These are phyloP conservation scores for Sepioteuthis lessoniana DNA, from an alignment of 2,888 invertebrate genomes.

Conservation along the genomic window DNA sequence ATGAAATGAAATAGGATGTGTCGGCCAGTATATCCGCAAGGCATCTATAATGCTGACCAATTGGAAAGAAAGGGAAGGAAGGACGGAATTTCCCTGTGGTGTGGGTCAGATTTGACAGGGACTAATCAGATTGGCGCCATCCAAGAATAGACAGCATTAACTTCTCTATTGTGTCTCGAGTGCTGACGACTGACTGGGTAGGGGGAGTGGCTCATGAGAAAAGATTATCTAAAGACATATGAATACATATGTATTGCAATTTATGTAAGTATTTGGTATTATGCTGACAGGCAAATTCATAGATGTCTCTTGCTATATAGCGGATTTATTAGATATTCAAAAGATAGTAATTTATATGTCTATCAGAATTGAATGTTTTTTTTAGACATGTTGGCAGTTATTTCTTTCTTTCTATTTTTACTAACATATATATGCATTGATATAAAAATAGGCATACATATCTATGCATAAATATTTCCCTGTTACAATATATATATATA, in stretches of 20 bases:
- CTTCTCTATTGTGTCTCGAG: too few relatives aligned
- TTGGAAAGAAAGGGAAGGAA: too few relatives aligned
- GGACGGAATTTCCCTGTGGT: too few relatives aligned
- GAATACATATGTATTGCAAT: background rate
- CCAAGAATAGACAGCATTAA: too few relatives aligned
- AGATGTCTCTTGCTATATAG: background rate
- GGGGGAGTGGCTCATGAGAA: too few relatives aligned
- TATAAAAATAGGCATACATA: conserved; percentile 23
- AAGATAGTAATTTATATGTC: background rate
- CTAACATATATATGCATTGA: background rate
- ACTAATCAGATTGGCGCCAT: too few relatives aligned
- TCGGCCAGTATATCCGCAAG: too few relatives aligned
- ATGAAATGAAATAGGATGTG: too few relatives aligned
- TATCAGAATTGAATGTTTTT: background rate
- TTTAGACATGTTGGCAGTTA: background rate
- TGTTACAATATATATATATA: too few relatives aligned
- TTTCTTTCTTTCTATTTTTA: background rate
- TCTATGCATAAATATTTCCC: background rate
- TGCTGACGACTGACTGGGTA: too few relatives aligned
- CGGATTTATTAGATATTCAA: background rate
- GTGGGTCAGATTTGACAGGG: too few relatives aligned
- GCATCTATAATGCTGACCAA: too few relatives aligned
- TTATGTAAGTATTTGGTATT: background rate
- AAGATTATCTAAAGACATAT: background rate
- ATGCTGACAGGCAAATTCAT: background rate